phyloP scores from a whole-genome alignment of 2,797 vertebrate species.

The Myoxocephalus aenaeus region DNA sequence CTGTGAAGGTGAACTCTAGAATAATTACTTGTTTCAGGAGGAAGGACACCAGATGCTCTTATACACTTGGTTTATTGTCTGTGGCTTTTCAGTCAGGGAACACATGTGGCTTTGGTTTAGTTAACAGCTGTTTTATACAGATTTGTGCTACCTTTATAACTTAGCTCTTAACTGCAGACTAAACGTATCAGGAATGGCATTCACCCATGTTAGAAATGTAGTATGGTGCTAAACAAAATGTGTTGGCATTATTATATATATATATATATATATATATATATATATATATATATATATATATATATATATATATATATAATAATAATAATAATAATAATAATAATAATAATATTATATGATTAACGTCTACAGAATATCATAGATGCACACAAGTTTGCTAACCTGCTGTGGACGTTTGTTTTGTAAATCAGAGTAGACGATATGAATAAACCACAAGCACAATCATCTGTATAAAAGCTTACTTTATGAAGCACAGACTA shows the following conservation, averaged over 20 bases:
- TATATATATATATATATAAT: too few relatives aligned
- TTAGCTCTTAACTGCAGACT: not conserved
- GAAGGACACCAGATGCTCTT: not conserved
- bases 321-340: too few relatives aligned
- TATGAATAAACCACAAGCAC: conserved; percentile 53
- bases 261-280: too few relatives aligned
- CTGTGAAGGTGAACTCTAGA: not conserved
- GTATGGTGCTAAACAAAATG: not conserved
- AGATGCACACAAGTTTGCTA: not conserved
- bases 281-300: too few relatives aligned
- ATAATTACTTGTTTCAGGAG: not conserved
- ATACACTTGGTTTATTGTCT: not conserved
- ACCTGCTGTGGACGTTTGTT: not conserved
- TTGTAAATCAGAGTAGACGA: not conserved
- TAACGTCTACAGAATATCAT: not conserved
- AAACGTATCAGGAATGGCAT: not conserved
- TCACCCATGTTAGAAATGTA: not conserved
- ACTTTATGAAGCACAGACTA: conserved; percentile 84
- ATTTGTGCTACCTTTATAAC: not conserved
- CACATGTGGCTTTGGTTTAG: not conserved
- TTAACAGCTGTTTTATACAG: not conserved
- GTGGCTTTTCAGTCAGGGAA: not conserved
- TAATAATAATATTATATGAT: not conserved
- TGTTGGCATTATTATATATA: not conserved
- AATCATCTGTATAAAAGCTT: conserved; percentile 78